Conservation (phyloP, 2,888 invertebrate genomes). For the Dryadula phaetusa region DNA sequence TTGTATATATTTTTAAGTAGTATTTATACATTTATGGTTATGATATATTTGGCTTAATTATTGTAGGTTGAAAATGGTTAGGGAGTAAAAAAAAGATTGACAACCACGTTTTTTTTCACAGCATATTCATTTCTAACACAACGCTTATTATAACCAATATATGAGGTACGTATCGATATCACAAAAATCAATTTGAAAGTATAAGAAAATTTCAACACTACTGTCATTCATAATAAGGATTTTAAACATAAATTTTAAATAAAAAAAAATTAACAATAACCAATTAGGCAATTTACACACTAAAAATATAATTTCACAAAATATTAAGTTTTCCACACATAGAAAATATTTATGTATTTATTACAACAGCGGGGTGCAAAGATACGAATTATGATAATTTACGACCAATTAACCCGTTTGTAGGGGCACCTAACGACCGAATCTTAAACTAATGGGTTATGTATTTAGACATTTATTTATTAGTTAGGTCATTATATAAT, state of each 20-base stretch:
- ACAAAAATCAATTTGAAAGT: too few species aligned
- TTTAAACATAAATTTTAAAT: too few species aligned
- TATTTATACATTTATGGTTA: neutral
- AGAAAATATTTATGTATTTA: conserved; percentile 16
- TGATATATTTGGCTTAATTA: too few species aligned
- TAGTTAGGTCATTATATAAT: conserved; percentile 40
- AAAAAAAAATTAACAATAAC: neutral
- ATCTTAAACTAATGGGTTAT: conserved; percentile 60
- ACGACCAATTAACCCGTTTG: conserved; percentile 66
- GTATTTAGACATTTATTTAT: conserved; percentile 64
- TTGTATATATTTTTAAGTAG: neutral
- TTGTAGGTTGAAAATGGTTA: too few species aligned
- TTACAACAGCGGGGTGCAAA: conserved; percentile 43
- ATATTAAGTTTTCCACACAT: conserved; percentile 15
- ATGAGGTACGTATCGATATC: too few species aligned
- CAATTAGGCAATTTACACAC: conserved; percentile 16
- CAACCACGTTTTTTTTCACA: too few species aligned
- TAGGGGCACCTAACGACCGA: conserved; percentile 59
- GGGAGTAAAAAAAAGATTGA: too few species aligned
- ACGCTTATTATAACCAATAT: too few species aligned
- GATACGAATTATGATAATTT: conserved; percentile 72
- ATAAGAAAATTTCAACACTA: too few species aligned
- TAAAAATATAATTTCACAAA: neutral
- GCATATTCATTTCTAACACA: too few species aligned
- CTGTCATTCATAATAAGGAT: too few species aligned